Evolutionary conservation across 2,113 vertebrate species (phyloP).

Genomic region (Hippocampus zosterae): DNA sequence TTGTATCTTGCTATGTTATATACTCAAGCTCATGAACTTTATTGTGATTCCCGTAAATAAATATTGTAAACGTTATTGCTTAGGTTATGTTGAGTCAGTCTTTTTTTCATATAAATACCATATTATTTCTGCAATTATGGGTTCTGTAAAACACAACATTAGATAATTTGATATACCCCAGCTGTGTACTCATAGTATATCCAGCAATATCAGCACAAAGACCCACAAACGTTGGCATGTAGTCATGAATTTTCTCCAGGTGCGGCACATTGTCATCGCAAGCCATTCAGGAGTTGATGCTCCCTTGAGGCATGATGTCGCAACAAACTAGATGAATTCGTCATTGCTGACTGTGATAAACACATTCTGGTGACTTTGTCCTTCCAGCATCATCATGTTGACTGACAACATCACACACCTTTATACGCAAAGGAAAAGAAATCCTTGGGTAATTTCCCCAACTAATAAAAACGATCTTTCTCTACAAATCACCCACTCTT

Average conservation of each 20-base stretch:
- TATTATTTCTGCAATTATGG: not conserved
- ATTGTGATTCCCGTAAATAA: no score
- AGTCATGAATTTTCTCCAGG: slow-evolving; percentile 19
- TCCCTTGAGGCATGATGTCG: slow-evolving; percentile 15
- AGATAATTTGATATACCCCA: not conserved
- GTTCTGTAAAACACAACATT: not conserved
- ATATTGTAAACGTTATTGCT: no score
- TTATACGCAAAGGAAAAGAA: not conserved
- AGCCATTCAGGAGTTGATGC: not conserved
- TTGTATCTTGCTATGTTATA: no score
- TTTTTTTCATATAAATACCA: not conserved
- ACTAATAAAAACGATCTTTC: not conserved
- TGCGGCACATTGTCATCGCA: slow-evolving; percentile 25
- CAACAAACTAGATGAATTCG: slow-evolving; percentile 17
- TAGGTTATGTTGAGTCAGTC: no score
- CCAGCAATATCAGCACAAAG: not conserved
- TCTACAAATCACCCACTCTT: not conserved
- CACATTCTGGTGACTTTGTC: not conserved
- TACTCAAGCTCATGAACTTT: no score
- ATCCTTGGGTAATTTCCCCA: not conserved
- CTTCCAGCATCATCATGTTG: not conserved
- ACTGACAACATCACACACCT: not conserved
- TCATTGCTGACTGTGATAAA: slow-evolving; percentile 1
- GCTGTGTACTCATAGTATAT: not conserved
- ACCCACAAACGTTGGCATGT: not conserved